Base-by-base conservation (phyloP, 1,140 invertebrate species). In the Planococcus citri region DNA sequence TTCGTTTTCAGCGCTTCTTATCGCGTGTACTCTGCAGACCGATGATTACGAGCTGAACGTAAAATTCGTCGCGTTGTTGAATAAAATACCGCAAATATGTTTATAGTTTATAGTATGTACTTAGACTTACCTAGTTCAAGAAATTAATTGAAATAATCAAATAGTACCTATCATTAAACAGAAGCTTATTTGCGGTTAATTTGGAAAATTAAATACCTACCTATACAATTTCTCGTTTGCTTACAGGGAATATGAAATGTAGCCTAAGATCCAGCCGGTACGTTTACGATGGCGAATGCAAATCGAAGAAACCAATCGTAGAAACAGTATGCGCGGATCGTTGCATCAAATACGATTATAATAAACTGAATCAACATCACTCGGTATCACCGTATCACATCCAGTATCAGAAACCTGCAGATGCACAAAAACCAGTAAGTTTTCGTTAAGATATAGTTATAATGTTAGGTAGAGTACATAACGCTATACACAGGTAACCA, bases 291-390 rank as follows among this genome's bases (percentile, higher is more conserved):
- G 73, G 73, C 20, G 68, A 70, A 1, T 74, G 73, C 29, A 70
- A 68, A 2, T 69, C 73, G 0, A 58, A 68, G 22, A 68, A 68
- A 27, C 73, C 73, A 37, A 60, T 74, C 17, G 70, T 58, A 1
- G 73, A 74, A 57, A 71, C 71, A 0, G 73, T 74, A 21, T 74
- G 73, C 21, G 73, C 73, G 1, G 71, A 73, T 21, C 68, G 70
- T 1, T 74, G 73, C 67, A 58, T 71, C 0, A 58, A 64, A n/a
- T 71, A 68, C 27, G 14, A 64, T 9, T 24, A 64, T 9, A 64
- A 64, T 24, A 64, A 64, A 9, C 2, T 27, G 14, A 64, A 64
- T 24, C 9, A 64, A 25, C 60, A 10, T 10, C 20, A 24, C 24
- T 25, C 25, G 3, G 60, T 3, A 9, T 17, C n/a, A n/a, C 17